Base-by-base conservation (phyloP, 2,888 invertebrate species). In the Quadroppia sp. region DNA sequence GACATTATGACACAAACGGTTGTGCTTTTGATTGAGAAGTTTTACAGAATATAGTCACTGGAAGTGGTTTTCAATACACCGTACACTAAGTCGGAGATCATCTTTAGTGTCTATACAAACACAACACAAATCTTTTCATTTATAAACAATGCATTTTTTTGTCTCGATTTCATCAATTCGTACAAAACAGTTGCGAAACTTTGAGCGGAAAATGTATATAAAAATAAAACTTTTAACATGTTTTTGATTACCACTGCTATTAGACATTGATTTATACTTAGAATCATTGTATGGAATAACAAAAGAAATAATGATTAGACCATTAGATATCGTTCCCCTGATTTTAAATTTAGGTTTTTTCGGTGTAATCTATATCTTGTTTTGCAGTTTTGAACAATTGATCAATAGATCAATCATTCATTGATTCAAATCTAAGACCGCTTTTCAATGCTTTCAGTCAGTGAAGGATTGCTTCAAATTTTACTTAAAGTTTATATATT, bases 161-260 rank as follows among this genome's bases (percentile, higher is more conserved):
- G 30, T 17, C 56, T 56, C 56, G 56, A 56, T 56, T 28, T 56
- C 56, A 56, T 30, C 56, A 56, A 30, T 56, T 2, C 3, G 53
- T 45, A 45, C 45, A 7, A 45, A 45, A 45, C 15, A 45, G 45
- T 45, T 45, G 45, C 15, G 2, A 17, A 15, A 45, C 45, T 45
- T 36, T 17, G 2, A 11, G 6, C 2, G 45, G 6, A 2, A n/a
- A n/a, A n/a, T n/a, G n/a, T n/a, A n/a, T n/a, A 45, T 2, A 45
- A 45, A 11, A 45, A 45, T 13, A 15, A 45, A 15, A 45, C 2
- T 15, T 45, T 45, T 9, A 45, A 45, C 45, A 45, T 15, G 45
- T 45, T 45, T 45, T 45, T 9, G 45, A 15, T 17, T 45, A 45
- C 17, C 6, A 45, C 9, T n/a, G n/a, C n/a, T n/a, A n/a, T 45